Base-by-base conservation (phyloP, 92 coral and sea anemone species). In the Nematostella vectensis region DNA sequence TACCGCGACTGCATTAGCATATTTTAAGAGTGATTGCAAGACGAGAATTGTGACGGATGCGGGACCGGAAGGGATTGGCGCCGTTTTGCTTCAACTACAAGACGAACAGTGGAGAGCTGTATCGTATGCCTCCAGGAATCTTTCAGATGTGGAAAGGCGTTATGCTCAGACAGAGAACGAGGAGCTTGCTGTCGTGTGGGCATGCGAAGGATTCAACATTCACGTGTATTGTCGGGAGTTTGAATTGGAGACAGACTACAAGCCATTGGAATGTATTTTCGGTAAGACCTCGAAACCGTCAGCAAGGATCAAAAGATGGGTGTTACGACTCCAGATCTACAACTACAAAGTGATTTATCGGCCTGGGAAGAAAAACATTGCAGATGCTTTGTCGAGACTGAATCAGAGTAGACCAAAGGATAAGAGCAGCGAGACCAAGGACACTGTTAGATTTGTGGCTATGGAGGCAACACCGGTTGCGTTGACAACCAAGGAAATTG, bases 21-120 rank as follows among this genome's bases (percentile, higher is more conserved):
- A 59, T 33, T 74, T 74, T 48, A 22, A 29, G n/a, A 43, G 25
- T 17, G 62, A 67, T 30, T 29, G 58, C 42, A 49, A 61, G 15
- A 58, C 75, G 21, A 53, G 61, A 21, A 71, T 70, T 30, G 79
- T 71, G 12, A 70, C 66, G 13, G 79, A 71, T 65, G 76, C 81
- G 18, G 71, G 76, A 8, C 75, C 80, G 0, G 67, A 42, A 6
- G 77, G 76, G 6, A 48, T 73, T n/a, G 72, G 80, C 17, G 87
- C 76, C 12, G 77, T 80, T 3, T 26, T 72, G 39, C 30, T 66
- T 0, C 80, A 80, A 43, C n/a, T n/a, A n/a, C n/a, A n/a, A n/a
- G n/a, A n/a, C n/a, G n/a, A n/a, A n/a, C 28, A 69, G 29, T 74
- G 74, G 77, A 74, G 81, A 74, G 72, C 77, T 12, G 62, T 73